Conservation (phyloP, 2,888 invertebrate genomes). For the Synanthedon formicaeformis region DNA sequence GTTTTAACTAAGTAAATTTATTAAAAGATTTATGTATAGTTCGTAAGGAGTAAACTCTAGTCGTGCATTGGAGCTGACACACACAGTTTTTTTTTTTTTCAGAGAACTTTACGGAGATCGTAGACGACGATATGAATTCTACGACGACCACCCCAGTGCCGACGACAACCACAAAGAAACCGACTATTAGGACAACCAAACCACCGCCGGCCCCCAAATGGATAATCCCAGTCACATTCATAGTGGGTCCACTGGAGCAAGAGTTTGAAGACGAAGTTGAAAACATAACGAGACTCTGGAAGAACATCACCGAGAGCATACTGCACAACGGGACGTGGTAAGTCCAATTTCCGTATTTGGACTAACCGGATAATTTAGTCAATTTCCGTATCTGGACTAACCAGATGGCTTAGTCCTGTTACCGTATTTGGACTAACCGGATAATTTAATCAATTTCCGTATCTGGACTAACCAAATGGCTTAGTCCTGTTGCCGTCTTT, state of each 20-base stretch:
- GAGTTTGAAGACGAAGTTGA: slow-evolving; percentile 52
- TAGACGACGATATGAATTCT: slow-evolving; percentile 44
- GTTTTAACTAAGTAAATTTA: no score
- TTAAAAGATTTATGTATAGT: no score
- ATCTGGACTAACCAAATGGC: no score
- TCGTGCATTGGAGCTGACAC: no score
- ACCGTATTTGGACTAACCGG: no score
- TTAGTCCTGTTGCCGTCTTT: no score
- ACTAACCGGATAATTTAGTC: no score
- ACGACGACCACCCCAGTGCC: slow-evolving; percentile 35
- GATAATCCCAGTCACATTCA: slow-evolving; percentile 84
- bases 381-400: no score
- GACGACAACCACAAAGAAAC: slow-evolving; percentile 28
- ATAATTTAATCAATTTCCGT: no score
- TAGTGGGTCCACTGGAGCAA: slow-evolving; percentile 73
- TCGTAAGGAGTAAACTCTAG: no score
- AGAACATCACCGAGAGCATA: slow-evolving; percentile 33
- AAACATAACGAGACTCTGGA: slow-evolving; percentile 35
- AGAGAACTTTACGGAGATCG: slow-evolving; percentile 64
- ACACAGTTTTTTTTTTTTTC: neutral
- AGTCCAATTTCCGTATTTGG: slow-evolving; percentile 7
- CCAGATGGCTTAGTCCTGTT: no score
- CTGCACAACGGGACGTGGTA: slow-evolving; percentile 50
- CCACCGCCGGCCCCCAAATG: slow-evolving; percentile 67
- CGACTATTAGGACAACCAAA: slow-evolving; percentile 24